Base-by-base conservation (phyloP, 2,797 vertebrate genomes). In the Selene dorsalis region DNA sequence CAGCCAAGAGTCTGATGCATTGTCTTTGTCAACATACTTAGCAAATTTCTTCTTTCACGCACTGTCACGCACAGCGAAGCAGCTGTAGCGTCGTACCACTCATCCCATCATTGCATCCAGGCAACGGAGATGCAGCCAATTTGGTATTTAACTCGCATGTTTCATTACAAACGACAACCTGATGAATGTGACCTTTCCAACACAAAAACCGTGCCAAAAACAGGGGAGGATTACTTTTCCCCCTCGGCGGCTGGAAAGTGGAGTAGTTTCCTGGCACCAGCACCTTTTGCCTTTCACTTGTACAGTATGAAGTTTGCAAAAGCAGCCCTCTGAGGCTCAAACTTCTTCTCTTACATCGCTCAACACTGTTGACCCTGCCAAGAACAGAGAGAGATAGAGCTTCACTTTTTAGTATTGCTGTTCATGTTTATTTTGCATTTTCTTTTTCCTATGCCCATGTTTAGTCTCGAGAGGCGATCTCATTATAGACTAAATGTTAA, bases 131-230 rank as follows among this genome's bases (percentile, higher is more conserved):
- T 52, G 10, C 18, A 20, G 8, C 24, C n/a, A 39, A 41, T 69
- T 77, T 70, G 60, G n/a, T 82, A 71, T 82, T 84, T 80, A 61
- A 55, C 55, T 78, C 57, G 53, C 67, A 81, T 71, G 57, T 62
- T 73, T 84, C 57, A 66, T 73, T 77, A 55, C 26, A 81, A 73
- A 82, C 7, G 7, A 79, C 60, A 62, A 79, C 69, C 53, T 73
- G 75, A 81, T 64, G 35, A 70, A 59, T 45, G 52, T 78, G 83
- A 88, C 87, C 83, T 86, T 89, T 91, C 59, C 59, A 74, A 80
- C 69, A 79, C 74, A 60, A 58, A 4, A 80, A 81, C 74, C 71
- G 48, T 70, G 65, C 59, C 68, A 80, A 62, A 77, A 74, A 71
- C 70, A 55, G 6, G 20, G 20, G 12, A 70, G 26, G n/a, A 50